Percentiles rank a stretch among this genome's conserved stretches.
phyloP scores from a whole-genome alignment of 2,888 invertebrate genomes.

The Desoria tigrina region DNA sequence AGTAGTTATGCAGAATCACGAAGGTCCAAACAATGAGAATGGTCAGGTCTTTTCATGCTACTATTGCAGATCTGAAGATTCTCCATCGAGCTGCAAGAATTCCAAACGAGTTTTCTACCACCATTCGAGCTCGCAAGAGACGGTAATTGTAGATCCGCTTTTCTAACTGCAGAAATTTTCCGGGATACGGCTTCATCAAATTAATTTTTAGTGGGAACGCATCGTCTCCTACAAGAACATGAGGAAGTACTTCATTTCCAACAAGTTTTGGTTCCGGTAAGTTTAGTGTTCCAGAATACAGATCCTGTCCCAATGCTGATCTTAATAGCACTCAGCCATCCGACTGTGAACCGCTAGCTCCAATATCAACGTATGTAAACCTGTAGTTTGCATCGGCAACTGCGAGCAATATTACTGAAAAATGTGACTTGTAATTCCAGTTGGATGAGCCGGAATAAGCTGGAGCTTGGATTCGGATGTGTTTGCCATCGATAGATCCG shows the following conservation, averaged over 20 bases:
- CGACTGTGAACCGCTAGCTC: conserved; percentile 26
- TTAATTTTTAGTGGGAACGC: conserved; percentile 22
- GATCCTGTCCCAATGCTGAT: conserved; percentile 15
- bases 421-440: conserved; percentile 35
- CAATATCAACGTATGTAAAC: conserved; percentile 31
- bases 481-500: conserved; percentile 37
- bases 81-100: conserved; percentile 18
- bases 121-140: conserved; percentile 29
- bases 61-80: conserved; percentile 19
- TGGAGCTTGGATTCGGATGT: conserved; percentile 21
- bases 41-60: not conserved
- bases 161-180: not conserved
- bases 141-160: conserved; percentile 36
- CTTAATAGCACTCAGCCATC: conserved; percentile 32
- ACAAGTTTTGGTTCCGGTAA: conserved; percentile 5
- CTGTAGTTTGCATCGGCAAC: conserved; percentile 25
- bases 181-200: conserved; percentile 27
- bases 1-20: conserved; percentile 27
- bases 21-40: conserved; percentile 14
- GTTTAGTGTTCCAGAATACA: not conserved
- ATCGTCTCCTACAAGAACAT: conserved; percentile 25
- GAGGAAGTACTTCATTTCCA: not conserved
- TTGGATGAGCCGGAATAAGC: conserved; percentile 13
- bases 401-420: conserved; percentile 27
- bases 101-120: conserved; percentile 32